Base-by-base conservation (phyloP, 2,797 vertebrate genomes). In the Rhynchonycteris naso region DNA sequence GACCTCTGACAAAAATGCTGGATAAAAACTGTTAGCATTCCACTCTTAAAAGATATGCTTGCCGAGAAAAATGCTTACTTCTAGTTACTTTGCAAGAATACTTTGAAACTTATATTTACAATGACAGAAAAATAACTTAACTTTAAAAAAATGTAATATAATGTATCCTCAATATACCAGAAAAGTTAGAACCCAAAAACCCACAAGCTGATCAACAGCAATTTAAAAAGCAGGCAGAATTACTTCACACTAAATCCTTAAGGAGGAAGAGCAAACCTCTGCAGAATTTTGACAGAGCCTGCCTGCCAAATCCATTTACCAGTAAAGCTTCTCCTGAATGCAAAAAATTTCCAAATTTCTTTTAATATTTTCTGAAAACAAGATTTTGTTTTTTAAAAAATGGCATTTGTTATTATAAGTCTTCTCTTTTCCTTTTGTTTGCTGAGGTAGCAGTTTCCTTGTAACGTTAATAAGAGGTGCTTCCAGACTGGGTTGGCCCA, bases 361-460 rank as follows among this genome's bases (percentile, higher is more conserved):
- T 95, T 92, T 92, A 95, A 47, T 63, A 63, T 96, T 97, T 97
- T 97, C 66, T 96, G 97, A 97, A 98, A 97, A 97, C 97, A 97
- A 98, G 92, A 94, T 95, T 97, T 94, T 96, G 97, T 97, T 98
- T 96, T 96, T 97, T 94, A 96, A 98, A 97, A 96, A 90, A 95
- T 92, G 97, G 92, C 97, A 95, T 98, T 96, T 98, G 92, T 98
- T 97, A 98, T 97, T 98, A 93, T 97, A 98, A 98, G 98, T 98
- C 98, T 98, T 98, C 98, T 98, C 98, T 96, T 96, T 98, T 93
- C 98, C 98, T 98, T 98, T 97, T 98, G 97, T 98, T 98, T 98
- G 98, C 98, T 99, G 99, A 99, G 99, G 99, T 99, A 99, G 99
- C 99, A 98, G 98, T 99, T 99, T 98, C 98, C 96, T 96, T 98